Evolutionary conservation across 2,113 vertebrate genomes (phyloP).

Genomic region (Castor canadensis): DNA sequence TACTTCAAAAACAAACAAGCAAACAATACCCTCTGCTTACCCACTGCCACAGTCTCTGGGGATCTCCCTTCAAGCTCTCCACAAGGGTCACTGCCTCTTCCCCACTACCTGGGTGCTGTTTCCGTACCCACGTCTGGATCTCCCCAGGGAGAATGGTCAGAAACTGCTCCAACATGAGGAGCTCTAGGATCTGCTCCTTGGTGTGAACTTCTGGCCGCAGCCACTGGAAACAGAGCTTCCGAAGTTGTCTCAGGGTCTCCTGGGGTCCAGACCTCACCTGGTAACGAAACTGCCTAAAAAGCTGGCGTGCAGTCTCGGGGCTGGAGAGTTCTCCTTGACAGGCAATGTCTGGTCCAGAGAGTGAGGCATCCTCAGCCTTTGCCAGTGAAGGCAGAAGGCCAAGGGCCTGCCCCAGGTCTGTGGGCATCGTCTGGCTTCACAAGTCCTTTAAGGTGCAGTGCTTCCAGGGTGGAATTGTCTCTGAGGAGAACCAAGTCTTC

Average conservation of each 20-base stretch:
- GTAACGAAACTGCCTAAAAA: slow-evolving; percentile 75
- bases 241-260: slow-evolving; percentile 47
- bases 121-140: slow-evolving; percentile 75
- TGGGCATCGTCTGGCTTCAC: slow-evolving; percentile 50
- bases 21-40: slow-evolving; percentile 34
- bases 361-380: neutral
- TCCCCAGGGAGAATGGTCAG: slow-evolving; percentile 74
- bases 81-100: slow-evolving; percentile 64
- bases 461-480: neutral
- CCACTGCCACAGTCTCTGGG: slow-evolving; percentile 71
- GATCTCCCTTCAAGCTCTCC: slow-evolving; percentile 65
- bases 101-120: slow-evolving; percentile 61
- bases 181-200: slow-evolving; percentile 76
- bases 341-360: neutral
- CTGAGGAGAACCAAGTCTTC: slow-evolving; percentile 16
- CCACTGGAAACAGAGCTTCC: slow-evolving; percentile 79
- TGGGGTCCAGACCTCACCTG: slow-evolving; percentile 56
- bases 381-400: slow-evolving; percentile 22
- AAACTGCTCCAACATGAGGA: slow-evolving; percentile 74
- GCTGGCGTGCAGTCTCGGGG: slow-evolving; percentile 39
- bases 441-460: neutral
- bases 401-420: slow-evolving; percentile 35
- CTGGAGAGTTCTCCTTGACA: slow-evolving; percentile 17
- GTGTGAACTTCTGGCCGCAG: slow-evolving; percentile 65
- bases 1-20: no score